Percentiles rank a stretch among this genome's conserved stretches.
Evolutionary conservation across 2,888 invertebrate genomes (phyloP).

Genomic region (Morinoia aosen): DNA sequence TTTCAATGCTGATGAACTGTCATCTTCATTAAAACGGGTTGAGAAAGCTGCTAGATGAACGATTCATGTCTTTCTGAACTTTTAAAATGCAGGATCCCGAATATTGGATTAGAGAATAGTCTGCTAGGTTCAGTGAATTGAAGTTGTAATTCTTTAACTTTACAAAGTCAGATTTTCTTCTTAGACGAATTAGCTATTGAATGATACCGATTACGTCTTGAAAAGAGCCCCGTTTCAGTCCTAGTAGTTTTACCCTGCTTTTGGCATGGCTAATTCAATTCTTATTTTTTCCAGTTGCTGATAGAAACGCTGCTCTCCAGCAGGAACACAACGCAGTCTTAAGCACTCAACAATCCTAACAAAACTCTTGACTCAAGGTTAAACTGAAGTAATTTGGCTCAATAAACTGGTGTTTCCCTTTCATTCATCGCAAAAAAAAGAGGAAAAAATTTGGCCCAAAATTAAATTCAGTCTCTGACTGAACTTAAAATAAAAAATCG

Average conservation of each 20-base stretch:
- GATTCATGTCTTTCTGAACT: no score
- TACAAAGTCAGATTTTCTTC: neutral
- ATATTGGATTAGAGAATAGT: neutral
- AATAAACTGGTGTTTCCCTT: neutral
- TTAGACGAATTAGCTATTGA: neutral
- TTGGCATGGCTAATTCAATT: neutral
- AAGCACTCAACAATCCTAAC: neutral
- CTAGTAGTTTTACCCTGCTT: neutral
- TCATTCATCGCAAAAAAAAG: neutral
- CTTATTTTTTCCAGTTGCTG: constrained; percentile 46
- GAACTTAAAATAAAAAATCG: neutral
- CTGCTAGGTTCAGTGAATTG: neutral
- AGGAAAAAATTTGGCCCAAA: neutral
- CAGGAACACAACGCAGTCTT: constrained; percentile 35
- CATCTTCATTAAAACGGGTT: no score
- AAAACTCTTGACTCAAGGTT: neutral
- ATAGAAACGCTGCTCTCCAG: constrained; percentile 59
- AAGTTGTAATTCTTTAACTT: neutral
- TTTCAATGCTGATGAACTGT: no score
- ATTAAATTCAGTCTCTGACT: neutral
- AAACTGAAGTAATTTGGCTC: neutral
- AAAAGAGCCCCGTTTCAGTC: neutral
- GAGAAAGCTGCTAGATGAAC: no score
- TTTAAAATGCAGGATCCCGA: no score
- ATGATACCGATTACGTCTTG: neutral